Conservation (phyloP, 2,888 invertebrate genomes). For the Notocelia uddmanniana region DNA sequence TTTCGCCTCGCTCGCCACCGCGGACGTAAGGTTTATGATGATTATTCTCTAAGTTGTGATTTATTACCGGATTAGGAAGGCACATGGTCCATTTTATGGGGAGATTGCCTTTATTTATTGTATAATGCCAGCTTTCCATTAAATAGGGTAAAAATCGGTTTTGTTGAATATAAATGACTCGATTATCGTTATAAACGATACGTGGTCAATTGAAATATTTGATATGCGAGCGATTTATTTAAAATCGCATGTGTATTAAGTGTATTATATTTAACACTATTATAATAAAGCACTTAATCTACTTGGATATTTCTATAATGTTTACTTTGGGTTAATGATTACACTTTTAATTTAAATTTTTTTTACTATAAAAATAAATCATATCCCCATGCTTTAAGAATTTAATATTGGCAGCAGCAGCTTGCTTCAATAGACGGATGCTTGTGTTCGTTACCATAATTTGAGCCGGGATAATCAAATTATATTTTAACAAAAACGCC, state of each 20-base stretch:
- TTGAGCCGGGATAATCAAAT: constrained; percentile 71
- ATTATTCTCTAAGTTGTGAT: constrained; percentile 84
- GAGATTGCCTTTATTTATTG: constrained; percentile 80
- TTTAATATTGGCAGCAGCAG: constrained; percentile 79
- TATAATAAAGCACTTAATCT: neutral
- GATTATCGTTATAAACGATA: constrained; percentile 35
- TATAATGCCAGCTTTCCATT: constrained; percentile 69
- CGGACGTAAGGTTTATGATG: constrained; percentile 76
- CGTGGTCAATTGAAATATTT: constrained; percentile 8
- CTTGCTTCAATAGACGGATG: constrained; percentile 73
- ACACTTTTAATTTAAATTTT: constrained; percentile 26
- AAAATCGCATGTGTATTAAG: neutral
- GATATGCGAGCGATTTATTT: neutral
- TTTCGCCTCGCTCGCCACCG: constrained; percentile 52
- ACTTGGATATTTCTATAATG: neutral
- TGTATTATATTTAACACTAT: neutral
- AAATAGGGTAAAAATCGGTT: constrained; percentile 72
- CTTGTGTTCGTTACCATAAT: constrained; percentile 72
- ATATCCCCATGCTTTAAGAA: constrained; percentile 69
- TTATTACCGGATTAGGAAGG: constrained; percentile 81
- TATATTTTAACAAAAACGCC: constrained; percentile 66
- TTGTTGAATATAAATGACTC: constrained; percentile 64
- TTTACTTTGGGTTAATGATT: neutral
- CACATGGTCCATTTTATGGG: constrained; percentile 77
- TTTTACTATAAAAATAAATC: constrained; percentile 52